Base-by-base conservation (phyloP, 2,797 vertebrate species). In the Periparus ater region DNA sequence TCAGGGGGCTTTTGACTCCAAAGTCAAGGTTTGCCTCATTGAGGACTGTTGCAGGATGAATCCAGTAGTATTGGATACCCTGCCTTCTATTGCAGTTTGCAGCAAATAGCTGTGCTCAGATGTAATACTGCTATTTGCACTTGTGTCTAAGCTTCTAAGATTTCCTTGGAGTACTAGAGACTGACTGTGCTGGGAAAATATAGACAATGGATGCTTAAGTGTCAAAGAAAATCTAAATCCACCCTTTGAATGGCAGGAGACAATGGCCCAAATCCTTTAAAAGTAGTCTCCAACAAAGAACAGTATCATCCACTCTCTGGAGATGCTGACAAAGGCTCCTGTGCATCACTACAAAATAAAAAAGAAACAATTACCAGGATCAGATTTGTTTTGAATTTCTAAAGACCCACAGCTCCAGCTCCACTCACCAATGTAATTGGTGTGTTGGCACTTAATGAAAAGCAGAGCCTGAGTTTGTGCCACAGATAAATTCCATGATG, bases 331-430 rank as follows among this genome's bases (percentile, higher is more conserved):
- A 75, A 72, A 86, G 7, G 36, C 51, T 91, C 15, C 22, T 13
- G 14, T 88, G 17, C 51, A 21, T 20, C 65, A 40, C 70, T 48
- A 54, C 23, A 57, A 75, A 89, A 54, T 61, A 8, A 50, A 55
- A 93, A 88, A 62, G n/a, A 72, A 88, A 34, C 48, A 82, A 88
- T 81, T 63, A 76, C 29, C 48, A 61, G 48, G 53, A 75, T 66
- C 58, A 82, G 66, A 84, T 89, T 88, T 81, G 42, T 17, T 91
- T 22, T 61, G 48, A 63, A 75, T 79, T 95, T 88, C 89, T 70
- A 32, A 84, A 36, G 11, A 90, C 29, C 6, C 62, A n/a, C 30
- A 30, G n/a, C 17, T 79, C 50, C 50, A 67, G 32, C n/a, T 85
- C 47, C 0, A 1, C n/a, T 91, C 6, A 0, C 18, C 86, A 63